Evolutionary conservation across 1,140 invertebrate genomes (phyloP).

Genomic region (Himalopsyche phryganea): DNA sequence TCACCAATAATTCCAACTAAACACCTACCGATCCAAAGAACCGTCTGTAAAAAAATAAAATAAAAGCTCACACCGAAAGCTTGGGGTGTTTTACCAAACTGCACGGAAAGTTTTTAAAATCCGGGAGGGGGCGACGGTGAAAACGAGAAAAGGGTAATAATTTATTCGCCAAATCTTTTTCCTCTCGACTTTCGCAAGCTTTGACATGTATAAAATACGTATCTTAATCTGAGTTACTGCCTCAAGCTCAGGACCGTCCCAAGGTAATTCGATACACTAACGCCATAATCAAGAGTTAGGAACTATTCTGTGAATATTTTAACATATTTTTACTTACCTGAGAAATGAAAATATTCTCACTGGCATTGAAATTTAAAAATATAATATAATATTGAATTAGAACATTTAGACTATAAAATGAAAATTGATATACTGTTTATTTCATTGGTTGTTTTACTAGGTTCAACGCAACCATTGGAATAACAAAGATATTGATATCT

Average conservation of each 20-base stretch:
- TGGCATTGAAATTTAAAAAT: too few species aligned
- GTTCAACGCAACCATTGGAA: too few species aligned
- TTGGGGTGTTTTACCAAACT: slow-evolving; percentile 1
- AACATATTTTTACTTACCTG: too few species aligned
- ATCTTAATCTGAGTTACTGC: slow-evolving; percentile 37
- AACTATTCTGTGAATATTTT: too few species aligned
- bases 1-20: slow-evolving; percentile 32
- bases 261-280: not conserved
- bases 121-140: slow-evolving; percentile 33
- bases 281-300: not conserved
- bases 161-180: slow-evolving; percentile 40
- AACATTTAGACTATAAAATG: too few species aligned
- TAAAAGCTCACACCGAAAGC: slow-evolving; percentile 10
- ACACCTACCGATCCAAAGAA: slow-evolving; percentile 29
- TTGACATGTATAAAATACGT: slow-evolving; percentile 46
- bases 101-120: slow-evolving; percentile 44
- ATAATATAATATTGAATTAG: too few species aligned
- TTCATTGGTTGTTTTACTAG: too few species aligned
- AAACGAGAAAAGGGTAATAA: slow-evolving; percentile 37
- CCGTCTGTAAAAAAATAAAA: slow-evolving; percentile 26
- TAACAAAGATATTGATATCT: too few species aligned
- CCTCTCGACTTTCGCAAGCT: slow-evolving; percentile 38
- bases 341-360: too few species aligned
- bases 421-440: too few species aligned
- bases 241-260: slow-evolving; percentile 7